Conservation (phyloP, 2,888 invertebrate genomes). For the Heterodera filipjevi region DNA sequence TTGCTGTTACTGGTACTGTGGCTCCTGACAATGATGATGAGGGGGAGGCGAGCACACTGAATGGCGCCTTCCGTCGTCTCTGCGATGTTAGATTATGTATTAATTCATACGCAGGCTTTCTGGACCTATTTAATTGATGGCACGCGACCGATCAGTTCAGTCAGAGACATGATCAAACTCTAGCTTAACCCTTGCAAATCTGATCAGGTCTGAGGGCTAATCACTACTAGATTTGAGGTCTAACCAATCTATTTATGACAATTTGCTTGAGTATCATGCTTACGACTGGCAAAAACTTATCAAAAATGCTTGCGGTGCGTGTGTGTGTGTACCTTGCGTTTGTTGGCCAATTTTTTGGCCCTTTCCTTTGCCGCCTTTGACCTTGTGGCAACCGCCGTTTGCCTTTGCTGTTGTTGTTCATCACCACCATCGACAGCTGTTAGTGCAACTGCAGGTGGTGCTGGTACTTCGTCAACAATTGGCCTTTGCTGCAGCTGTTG, state of each 20-base stretch:
- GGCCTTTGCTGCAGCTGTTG: too few species aligned
- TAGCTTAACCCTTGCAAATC: too few species aligned
- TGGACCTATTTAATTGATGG: too few species aligned
- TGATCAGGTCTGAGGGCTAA: too few species aligned
- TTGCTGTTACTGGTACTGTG: not conserved
- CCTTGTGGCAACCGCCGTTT: not conserved
- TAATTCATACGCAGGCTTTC: not conserved
- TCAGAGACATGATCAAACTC: too few species aligned
- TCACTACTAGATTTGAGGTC: too few species aligned
- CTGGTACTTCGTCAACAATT: too few species aligned
- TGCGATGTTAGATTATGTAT: not conserved
- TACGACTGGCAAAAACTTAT: not conserved
- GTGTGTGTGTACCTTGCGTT: not conserved
- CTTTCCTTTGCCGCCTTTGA: not conserved
- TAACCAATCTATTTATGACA: not conserved
- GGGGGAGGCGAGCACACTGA: constrained; percentile 8
- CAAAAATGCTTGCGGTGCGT: not conserved
- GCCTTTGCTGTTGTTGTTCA: not conserved
- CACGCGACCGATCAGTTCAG: too few species aligned
- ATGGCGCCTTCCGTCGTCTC: constrained; percentile 26
- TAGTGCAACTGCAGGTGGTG: not conserved
- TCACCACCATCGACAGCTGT: too few species aligned
- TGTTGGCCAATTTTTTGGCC: constrained; percentile 18
- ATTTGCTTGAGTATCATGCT: not conserved
- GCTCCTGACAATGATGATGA: too few species aligned